Base-by-base conservation (phyloP, 2,888 invertebrate species). In the Lypha dubia region DNA sequence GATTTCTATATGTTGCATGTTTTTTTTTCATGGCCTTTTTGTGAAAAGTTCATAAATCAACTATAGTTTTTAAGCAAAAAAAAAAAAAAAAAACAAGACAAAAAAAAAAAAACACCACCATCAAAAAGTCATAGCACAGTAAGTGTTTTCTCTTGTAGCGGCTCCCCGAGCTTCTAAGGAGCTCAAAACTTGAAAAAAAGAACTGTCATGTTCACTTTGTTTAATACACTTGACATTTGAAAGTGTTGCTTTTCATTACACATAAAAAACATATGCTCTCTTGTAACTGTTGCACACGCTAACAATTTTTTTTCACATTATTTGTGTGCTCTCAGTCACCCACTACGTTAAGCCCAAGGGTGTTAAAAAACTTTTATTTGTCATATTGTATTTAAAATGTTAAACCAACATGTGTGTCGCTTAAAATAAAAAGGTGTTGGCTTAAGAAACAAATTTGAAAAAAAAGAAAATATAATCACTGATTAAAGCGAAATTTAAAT, bases 161-260 rank as follows among this genome's bases (percentile, higher is more conserved):
- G 41, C 41, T 38, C n/a, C 24, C 9, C 0, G 22, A 65, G 53
- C 53, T 44, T 22, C 38, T 17, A 35, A 41, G 44, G 24, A 56
- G 22, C 13, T 49, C 17, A 63, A 28, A 3, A 20, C 51, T 65
- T 20, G 15, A 60, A 7, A 63, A n/a, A 71, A 63, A 75, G 20
- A 71, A 44, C 58, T 79, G 83, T 76, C 75, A 84, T 79, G 83
- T 84, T 84, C 75, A 83, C 65, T 76, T n/a, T 84, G 65, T 71
- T 84, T 71, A 75, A 75, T 53, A 75, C 63, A 84, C 83, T 79
- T 84, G 83, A 79, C 79, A 79, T 71, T 58, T 79, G 32, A 71
- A 79, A 79, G 60, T 62, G 62, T 51, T 62, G 8, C 38, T 41
- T 17, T 41, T 60, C 20, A 17, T 60, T 13, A 67, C 22, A 49